These are phyloP conservation scores for Myrmecobius fasciatus DNA, from an alignment of 2,113 vertebrate species.

Conservation along the genomic window DNA sequence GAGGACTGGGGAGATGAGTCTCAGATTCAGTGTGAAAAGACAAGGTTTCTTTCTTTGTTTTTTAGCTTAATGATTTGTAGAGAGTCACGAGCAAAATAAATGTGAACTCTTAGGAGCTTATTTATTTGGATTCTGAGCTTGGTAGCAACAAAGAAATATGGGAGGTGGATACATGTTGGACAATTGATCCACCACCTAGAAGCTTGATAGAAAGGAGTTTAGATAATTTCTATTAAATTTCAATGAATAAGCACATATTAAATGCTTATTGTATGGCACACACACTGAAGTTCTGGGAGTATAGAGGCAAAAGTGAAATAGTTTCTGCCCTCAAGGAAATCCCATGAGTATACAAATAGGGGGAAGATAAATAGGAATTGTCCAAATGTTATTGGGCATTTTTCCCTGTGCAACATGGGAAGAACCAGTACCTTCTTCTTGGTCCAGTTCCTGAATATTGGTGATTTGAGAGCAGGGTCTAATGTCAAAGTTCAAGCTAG, in stretches of 20 bases:
- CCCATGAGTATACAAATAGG: too few species aligned
- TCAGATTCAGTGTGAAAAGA: not conserved
- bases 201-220: not conserved
- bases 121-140: slow-evolving; percentile 4
- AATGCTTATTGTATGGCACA: not conserved
- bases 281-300: not conserved
- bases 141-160: not conserved
- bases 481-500: not conserved
- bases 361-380: not conserved
- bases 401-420: not conserved
- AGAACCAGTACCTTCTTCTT: not conserved
- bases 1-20: too few species aligned
- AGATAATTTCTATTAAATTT: not conserved
- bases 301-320: not conserved
- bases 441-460: not conserved
- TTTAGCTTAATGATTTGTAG: not conserved
- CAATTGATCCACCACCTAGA: not conserved
- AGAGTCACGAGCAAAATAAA: not conserved
- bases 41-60: not conserved
- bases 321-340: not conserved
- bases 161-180: not conserved
- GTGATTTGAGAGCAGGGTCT: not conserved
- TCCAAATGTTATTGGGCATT: not conserved
- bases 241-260: not conserved
- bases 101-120: not conserved